Evolutionary conservation across 1,140 invertebrate species (phyloP), one percentile per base, ranked within the genome.

Genomic region (Ruditapes philippinarum): DNA sequence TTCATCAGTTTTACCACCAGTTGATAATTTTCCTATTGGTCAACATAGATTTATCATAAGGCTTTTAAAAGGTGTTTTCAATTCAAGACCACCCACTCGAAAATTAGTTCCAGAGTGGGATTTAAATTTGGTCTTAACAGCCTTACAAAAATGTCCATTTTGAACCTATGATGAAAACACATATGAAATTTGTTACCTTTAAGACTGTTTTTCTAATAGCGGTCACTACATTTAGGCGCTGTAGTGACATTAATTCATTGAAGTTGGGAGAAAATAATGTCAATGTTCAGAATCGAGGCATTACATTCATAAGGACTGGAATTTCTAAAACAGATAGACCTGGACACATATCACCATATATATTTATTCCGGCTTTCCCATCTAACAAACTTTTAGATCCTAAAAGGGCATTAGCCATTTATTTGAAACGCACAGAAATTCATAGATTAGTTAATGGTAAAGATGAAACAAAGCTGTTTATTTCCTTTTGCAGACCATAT

Each of bases 311-410:
- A 7, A 36, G 80, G 19, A 14, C 38, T 5, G 80, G 80, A 40
- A 65, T 82, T n/a, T 7, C 1, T 54, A 79, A 79, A 36, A 45
- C 54, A 79, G 76, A 79, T 38, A 12, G 76, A 14, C 76, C 42
- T 11, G 11, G 28, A 12, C 80, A 82, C 42, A 33, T 12, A 2
- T 22, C 54, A 38, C 5, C 22, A 22, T 65, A 62, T 3, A 65
- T 82, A 7, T 65, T 82, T 82, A 25, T 82, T 22, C 80, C 80
- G 12, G 3, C 31, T 4, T 82, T 65, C n/a, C 57, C n/a, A 45
- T 5, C 62, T 0, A 82, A 82, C 25, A 82, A 82, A 82, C 57
- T 65, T 14, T 65, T 82, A 40, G 80, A 82, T 31, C 80, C 80
- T 17, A 82, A 82, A 65, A 38, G 80, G 17, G 80, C 57, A 4